Base-by-base conservation (phyloP, 2,797 vertebrate genomes). In the Platalea minor region DNA sequence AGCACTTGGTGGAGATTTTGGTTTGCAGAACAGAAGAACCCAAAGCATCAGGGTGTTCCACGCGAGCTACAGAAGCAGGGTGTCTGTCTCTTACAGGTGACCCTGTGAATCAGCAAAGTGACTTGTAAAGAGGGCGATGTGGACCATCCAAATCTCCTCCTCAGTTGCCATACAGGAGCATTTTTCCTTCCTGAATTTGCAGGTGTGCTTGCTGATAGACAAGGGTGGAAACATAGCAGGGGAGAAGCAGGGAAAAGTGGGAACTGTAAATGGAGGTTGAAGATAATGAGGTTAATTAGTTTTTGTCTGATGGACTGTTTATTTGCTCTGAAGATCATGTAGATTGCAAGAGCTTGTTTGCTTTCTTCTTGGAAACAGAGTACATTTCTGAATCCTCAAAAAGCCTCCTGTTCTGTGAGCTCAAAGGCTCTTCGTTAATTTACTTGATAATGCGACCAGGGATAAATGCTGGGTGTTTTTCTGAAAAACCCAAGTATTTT, bases 161-260 rank as follows among this genome's bases (percentile, higher is more conserved):
- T 65, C 28, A 68, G 14, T 33, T 4, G 7, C 31, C 4, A 8
- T 3, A 15, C 0, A 28, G 13, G 23, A 7, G 31, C 5, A 11
- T 76, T 25, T 25, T 46, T 26, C 29, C 8, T 56, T 56, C 67
- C 29, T 74, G 17, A 43, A 39, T 37, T n/a, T n/a, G 6, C 28
- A 57, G 12, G 70, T 76, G 28, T 57, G 17, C 56, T 79, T 69
- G 13, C 41, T 75, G 46, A 31, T n/a, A 17, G 29, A 12, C 12
- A 41, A n/a, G 19, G 17, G 23, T 46, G 25, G 43, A 43, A 67
- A 11, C 8, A 5, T 25, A 48, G 56, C 21, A 59, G 45, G 12
- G 10, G 31, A 70, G 17, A 41, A n/a, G 11, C 16, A 41, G 51
- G 45, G 39, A 29, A 39, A 84, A 67, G 33, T 28, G 31, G 29